phyloP scores from a whole-genome alignment of 2,113 vertebrate species.

The Myrmecobius fasciatus region DNA sequence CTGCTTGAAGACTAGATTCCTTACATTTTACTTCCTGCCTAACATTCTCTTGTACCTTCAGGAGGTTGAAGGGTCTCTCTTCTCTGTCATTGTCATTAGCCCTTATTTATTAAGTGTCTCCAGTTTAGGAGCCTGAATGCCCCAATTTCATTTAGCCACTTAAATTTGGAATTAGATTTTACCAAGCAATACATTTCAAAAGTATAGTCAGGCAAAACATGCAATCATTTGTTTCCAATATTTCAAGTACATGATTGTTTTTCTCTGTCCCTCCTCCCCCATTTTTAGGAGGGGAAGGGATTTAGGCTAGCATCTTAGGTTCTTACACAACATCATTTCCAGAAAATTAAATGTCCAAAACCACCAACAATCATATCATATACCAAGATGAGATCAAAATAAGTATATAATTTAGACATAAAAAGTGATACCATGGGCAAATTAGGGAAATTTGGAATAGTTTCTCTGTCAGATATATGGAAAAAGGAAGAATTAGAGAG shows the following conservation, averaged over 20 bases:
- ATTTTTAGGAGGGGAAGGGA: background rate
- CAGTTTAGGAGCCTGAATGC: background rate
- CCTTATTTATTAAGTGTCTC: background rate
- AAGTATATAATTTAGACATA: background rate
- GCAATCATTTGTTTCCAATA: background rate
- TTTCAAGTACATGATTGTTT: background rate
- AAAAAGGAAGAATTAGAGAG: background rate
- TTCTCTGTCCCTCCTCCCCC: background rate
- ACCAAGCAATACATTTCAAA: background rate
- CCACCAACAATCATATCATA: background rate
- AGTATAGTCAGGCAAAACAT: background rate
- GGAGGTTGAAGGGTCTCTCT: background rate
- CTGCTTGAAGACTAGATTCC: background rate
- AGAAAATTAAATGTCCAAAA: background rate
- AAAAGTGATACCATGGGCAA: background rate
- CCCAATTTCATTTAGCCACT: background rate
- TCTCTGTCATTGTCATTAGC: background rate
- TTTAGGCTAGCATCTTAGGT: background rate
- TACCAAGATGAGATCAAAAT: background rate
- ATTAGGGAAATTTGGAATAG: background rate
- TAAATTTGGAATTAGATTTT: background rate
- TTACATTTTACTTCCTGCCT: background rate
- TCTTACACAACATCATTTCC: background rate
- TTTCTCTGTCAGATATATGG: background rate
- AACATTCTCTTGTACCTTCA: background rate